Evolutionary conservation across 2,888 invertebrate species (phyloP), one percentile per base, ranked within the genome.

Genomic region (Drosophila koepferae): DNA sequence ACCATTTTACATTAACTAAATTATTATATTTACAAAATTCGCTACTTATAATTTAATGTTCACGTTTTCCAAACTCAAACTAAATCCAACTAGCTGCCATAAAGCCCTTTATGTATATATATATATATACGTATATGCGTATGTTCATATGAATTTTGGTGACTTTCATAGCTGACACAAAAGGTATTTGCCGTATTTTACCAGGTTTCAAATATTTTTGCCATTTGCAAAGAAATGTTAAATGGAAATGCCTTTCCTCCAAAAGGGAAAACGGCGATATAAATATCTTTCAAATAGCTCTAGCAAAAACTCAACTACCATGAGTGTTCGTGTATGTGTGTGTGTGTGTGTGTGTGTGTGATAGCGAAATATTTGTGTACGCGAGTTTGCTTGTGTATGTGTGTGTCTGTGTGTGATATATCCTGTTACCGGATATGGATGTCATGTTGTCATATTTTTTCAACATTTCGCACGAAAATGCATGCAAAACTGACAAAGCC

Each of bases 381-480:
- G 23, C 46, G 46, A 46, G 20, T 31, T 38, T 64, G 54, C 36
- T 46, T 56, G 18, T 16, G 20, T 62, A 54, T 49, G 34, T 62
- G 54, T 46, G 48, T 53, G 63, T 63, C 36, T 53, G 41, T 59
- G 64, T 56, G 59, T 10, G 56, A 20, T 44, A 72, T 55, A 72
- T 80, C 80, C 72, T 67, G 72, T 64, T 54, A 58, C 66, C 60
- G 80, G 64, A 78, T 80, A 80, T 72, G 64, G 64, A 62, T 62
- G 71, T 72, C 76, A 68, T 67, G 59, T 75, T 80, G 76, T 72
- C 80, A 80, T 67, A 71, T 80, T 77, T 77, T 74, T 63, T 49
- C 51, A 71, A 59, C 66, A 71, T 71, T 74, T 74, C 41, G 44
- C 80, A 71, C 51, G 44, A 54, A 69, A 70, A 64, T 43, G 51